Evolutionary conservation across 2,888 invertebrate species (phyloP).

Genomic region (Stenotaenia linearis): DNA sequence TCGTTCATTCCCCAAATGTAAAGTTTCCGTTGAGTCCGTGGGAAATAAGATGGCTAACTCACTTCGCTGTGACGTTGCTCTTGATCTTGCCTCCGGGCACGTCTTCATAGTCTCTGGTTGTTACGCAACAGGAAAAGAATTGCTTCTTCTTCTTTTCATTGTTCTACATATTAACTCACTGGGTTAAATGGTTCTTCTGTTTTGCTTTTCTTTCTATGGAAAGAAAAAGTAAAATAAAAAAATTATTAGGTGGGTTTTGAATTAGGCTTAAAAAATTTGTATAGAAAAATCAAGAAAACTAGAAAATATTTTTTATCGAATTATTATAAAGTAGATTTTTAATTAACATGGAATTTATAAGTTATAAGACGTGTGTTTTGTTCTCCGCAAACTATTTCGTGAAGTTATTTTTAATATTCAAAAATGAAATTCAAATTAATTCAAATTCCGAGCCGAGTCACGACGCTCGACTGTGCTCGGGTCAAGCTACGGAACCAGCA

Average conservation of each 20-base stretch:
- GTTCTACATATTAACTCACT: background rate
- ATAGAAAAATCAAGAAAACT: background rate
- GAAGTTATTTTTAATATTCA: no score
- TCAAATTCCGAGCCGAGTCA: no score
- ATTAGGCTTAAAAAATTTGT: background rate
- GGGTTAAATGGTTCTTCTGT: background rate
- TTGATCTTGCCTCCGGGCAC: background rate
- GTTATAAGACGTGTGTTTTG: no score
- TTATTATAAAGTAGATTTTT: no score
- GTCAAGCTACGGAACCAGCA: background rate
- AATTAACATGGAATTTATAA: no score
- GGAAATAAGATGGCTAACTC: background rate
- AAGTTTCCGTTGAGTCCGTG: background rate
- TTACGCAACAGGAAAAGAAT: background rate
- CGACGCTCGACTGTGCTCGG: background rate
- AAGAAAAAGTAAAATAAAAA: background rate
- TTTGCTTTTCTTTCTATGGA: background rate
- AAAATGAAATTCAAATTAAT: background rate
- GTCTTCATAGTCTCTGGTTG: background rate
- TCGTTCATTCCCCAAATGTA: background rate
- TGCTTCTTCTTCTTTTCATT: conserved; percentile 3
- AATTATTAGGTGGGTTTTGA: background rate
- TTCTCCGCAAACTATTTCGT: no score
- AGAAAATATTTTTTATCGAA: no score
- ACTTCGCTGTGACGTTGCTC: background rate